A percentile compares a stretch with the other conserved stretches of the same genome.
phyloP scores from a whole-genome alignment of 2,888 invertebrate genomes.

The Acanthosepion lycidas region DNA sequence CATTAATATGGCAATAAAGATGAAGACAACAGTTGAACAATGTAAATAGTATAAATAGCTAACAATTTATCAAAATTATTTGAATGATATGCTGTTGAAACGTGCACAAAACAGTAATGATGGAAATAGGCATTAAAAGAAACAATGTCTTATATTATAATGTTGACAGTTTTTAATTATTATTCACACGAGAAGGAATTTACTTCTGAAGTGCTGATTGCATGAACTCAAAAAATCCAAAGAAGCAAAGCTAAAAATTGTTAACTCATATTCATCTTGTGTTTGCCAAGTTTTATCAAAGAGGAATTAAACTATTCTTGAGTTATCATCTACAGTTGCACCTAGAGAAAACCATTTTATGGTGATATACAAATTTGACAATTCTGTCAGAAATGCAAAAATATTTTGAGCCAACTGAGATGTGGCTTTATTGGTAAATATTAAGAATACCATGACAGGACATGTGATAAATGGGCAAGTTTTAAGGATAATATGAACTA shows the following conservation, averaged over 20 bases:
- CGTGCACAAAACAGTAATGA: neutral
- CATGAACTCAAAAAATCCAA: neutral
- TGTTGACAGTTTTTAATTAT: neutral
- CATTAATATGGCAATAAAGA: too few species aligned
- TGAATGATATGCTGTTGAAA: neutral
- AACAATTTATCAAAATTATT: neutral
- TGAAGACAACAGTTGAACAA: too few species aligned
- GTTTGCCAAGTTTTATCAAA: neutral
- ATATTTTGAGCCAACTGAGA: too few species aligned
- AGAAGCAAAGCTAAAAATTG: neutral
- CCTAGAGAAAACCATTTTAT: neutral
- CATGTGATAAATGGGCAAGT: too few species aligned
- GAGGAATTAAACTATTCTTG: neutral
- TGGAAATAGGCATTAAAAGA: neutral
- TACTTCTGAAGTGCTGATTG: too few species aligned
- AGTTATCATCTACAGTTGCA: neutral
- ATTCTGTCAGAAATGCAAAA: neutral
- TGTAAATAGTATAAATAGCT: too few species aligned
- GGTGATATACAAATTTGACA: neutral
- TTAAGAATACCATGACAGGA: too few species aligned
- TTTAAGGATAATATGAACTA: too few species aligned
- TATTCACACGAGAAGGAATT: neutral
- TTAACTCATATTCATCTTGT: neutral
- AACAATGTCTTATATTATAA: neutral
- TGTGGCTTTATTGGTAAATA: too few species aligned